Evolutionary conservation across 2,113 vertebrate species (phyloP).

Genomic region (Amblyopsis rosae): DNA sequence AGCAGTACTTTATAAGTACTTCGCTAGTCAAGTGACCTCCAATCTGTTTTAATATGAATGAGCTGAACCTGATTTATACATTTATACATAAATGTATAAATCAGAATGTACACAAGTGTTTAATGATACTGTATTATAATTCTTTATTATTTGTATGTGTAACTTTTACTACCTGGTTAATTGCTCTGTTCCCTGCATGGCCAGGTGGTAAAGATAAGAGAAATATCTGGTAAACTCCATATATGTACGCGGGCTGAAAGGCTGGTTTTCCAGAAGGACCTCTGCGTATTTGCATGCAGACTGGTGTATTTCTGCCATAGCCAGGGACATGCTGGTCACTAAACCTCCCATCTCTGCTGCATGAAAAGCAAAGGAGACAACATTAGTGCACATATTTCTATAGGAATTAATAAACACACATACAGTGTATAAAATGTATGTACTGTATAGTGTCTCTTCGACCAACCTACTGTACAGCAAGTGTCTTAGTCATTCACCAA

Average conservation of each 20-base stretch:
- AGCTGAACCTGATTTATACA: no score
- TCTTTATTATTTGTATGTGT: neutral
- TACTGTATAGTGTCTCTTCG: no score
- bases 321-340: conserved; percentile 53
- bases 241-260: conserved; percentile 76
- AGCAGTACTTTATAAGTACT: neutral
- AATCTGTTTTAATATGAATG: no score
- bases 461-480: no score
- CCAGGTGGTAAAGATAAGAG: conserved; percentile 51
- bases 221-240: conserved; percentile 76
- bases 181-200: conserved; percentile 28
- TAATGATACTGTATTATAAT: no score
- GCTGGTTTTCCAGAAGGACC: conserved; percentile 56
- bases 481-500: no score
- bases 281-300: conserved; percentile 72
- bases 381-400: neutral
- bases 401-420: neutral
- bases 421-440: neutral
- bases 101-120: no score
- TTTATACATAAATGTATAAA: no score
- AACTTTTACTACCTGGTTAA: conserved; percentile 65
- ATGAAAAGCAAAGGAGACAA: conserved; percentile 2
- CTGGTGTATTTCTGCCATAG: conserved; percentile 79
- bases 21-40: neutral
- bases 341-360: conserved; percentile 36